Conservation (phyloP, 1,140 invertebrate genomes). For the Coenobita brevimanus region DNA sequence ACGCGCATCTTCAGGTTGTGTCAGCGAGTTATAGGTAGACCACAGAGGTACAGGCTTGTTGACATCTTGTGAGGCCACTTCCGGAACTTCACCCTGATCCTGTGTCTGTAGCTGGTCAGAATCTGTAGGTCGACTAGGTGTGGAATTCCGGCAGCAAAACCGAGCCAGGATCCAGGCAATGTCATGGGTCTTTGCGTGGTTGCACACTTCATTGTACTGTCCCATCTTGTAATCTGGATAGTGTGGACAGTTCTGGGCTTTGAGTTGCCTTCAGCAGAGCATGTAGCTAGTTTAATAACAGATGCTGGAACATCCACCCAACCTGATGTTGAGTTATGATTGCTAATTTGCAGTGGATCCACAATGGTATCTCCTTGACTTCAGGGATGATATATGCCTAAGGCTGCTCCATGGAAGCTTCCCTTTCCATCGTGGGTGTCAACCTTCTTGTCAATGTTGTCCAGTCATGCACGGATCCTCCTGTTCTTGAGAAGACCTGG, state of each 20-base stretch:
- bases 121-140: too few relatives aligned
- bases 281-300: background rate
- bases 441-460: constrained; percentile 25
- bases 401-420: constrained; percentile 12
- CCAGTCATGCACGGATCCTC: background rate
- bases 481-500: constrained; percentile 20
- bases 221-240: constrained; percentile 8
- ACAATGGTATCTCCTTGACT: background rate
- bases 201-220: background rate
- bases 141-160: background rate
- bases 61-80: too few relatives aligned
- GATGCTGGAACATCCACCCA: background rate
- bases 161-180: background rate
- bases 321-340: background rate
- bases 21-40: too few relatives aligned
- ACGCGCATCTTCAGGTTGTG: too few relatives aligned
- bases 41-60: too few relatives aligned
- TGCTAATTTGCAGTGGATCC: background rate
- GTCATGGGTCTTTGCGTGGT: background rate
- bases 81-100: background rate
- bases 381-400: background rate
- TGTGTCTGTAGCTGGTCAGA: background rate
- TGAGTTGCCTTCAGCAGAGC: background rate
- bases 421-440: constrained; percentile 32
- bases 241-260: background rate